Conservation (phyloP, 2,113 vertebrate species). For the Grantiella picta region DNA sequence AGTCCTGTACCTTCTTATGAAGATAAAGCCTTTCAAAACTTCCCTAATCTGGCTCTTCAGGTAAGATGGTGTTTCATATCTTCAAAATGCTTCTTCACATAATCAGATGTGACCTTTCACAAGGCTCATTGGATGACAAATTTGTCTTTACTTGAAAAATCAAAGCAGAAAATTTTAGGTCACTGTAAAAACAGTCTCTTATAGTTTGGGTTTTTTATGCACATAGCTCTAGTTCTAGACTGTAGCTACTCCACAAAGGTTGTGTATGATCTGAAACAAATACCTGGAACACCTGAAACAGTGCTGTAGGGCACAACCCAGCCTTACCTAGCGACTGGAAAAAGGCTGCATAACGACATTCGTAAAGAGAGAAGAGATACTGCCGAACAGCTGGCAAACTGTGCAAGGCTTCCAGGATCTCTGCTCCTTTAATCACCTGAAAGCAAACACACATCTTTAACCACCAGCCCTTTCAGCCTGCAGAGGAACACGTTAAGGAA, state of each 20-base stretch:
- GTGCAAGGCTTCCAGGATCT: slow-evolving; percentile 96
- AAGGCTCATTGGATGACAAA: not conserved
- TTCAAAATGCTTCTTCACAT: not conserved
- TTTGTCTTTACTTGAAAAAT: not conserved
- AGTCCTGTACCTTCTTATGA: not conserved
- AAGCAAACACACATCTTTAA: not conserved
- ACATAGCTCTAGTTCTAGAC: not conserved
- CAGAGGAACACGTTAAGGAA: not conserved
- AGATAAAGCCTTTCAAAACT: not conserved
- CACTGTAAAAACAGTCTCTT: not conserved
- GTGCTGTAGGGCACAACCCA: not conserved
- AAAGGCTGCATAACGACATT: slow-evolving; percentile 92
- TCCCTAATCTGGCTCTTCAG: not conserved
- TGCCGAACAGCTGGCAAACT: slow-evolving; percentile 89
- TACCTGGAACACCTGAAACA: not conserved
- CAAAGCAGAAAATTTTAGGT: not conserved
- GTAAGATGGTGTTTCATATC: not conserved
- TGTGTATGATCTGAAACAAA: not conserved
- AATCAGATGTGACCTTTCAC: not conserved
- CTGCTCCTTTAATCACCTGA: slow-evolving; percentile 97
- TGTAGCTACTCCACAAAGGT: not conserved
- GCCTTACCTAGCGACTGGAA: slow-evolving; percentile 93
- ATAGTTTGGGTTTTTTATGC: not conserved
- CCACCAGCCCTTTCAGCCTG: not conserved
- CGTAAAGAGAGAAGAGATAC: slow-evolving; percentile 97